Base-by-base conservation (phyloP, 2,888 invertebrate genomes). In the Synergus laeviventris region DNA sequence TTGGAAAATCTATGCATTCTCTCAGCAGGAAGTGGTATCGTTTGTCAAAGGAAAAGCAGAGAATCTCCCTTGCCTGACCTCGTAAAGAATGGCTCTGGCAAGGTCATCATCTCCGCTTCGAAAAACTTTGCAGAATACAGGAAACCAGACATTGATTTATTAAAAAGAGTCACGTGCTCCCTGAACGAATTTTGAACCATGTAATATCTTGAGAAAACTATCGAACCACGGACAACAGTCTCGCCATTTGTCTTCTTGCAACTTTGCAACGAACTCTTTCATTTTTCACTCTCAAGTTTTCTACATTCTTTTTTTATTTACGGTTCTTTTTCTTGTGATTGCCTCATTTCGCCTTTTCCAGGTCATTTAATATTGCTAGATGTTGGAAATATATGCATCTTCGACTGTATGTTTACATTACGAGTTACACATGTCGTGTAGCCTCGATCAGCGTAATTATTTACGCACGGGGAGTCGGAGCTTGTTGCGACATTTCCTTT, bases 401-500 rank as follows among this genome's bases (percentile, higher is more conserved):
- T 21, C 31, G 31, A 21, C n/a, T 45, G 42, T 14, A 45, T 70
- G 49, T 70, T 70, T 70, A 70, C 70, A 70, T 70, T 70, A 14
- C 9, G 36, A 70, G 70, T 70, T 49, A 49, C 49, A 70, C 70
- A 49, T 70, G 73, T 62, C 70, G 59, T 70, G 70, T 76, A 78
- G 74, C 75, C 75, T 76, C 77, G 73, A 74, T 79, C 74, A 75
- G 77, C 79, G 79, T 81, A 81, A 84, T 84, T 83, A 84, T 82
- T 81, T 81, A 84, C 83, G 83, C 81, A 79, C 80, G 80, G 79
- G 76, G 79, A 83, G 80, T 76, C 76, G 66, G 80, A 78, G 78
- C 70, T 62, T 74, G 76, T 87, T 85, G 81, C 86, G 83, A 85
- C 84, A 85, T 82, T 83, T 84, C 86, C 85, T 84, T 84, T 84